Evolutionary conservation across 2,797 vertebrate species (phyloP).

Genomic region (Pagetopsis macropterus): DNA sequence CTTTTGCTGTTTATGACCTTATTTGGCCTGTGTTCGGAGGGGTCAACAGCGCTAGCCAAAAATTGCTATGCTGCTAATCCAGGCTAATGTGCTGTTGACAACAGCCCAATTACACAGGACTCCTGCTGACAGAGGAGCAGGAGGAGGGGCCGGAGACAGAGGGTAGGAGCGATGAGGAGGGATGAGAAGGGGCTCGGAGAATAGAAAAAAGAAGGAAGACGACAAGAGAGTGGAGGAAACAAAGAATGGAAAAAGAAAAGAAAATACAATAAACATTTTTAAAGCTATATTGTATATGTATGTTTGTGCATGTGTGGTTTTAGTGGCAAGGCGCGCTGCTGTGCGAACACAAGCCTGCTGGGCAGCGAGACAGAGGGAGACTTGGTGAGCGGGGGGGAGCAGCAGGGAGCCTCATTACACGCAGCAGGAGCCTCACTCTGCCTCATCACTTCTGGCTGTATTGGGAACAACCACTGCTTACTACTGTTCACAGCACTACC

Average conservation of each 20-base stretch:
- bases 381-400: conserved; percentile 74
- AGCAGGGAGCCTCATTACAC: conserved; percentile 85
- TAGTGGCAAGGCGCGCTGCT: conserved; percentile 52
- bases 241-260: conserved; percentile 12
- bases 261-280: conserved; percentile 34
- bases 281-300: conserved; percentile 1
- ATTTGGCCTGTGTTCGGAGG: conserved; percentile 54
- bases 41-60: conserved; percentile 66
- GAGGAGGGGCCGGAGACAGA: conserved; percentile 39
- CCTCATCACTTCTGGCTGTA: conserved; percentile 81
- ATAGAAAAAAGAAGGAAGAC: conserved; percentile 25
- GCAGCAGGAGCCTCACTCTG: conserved; percentile 81
- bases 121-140: conserved; percentile 67
- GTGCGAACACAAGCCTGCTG: conserved; percentile 79
- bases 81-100: conserved; percentile 84
- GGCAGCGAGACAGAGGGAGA: conserved; percentile 72
- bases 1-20: conserved; percentile 54
- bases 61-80: conserved; percentile 78
- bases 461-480: conserved; percentile 67
- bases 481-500: conserved; percentile 28
- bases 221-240: conserved; percentile 17
- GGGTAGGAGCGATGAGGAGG: conserved; percentile 10
- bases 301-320: conserved; percentile 48
- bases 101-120: conserved; percentile 81
- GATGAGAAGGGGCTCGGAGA: conserved; percentile 1